Evolutionary conservation across 2,797 vertebrate genomes (phyloP), one percentile per base, ranked within the genome.

Genomic region (Acropternis orthonyx): DNA sequence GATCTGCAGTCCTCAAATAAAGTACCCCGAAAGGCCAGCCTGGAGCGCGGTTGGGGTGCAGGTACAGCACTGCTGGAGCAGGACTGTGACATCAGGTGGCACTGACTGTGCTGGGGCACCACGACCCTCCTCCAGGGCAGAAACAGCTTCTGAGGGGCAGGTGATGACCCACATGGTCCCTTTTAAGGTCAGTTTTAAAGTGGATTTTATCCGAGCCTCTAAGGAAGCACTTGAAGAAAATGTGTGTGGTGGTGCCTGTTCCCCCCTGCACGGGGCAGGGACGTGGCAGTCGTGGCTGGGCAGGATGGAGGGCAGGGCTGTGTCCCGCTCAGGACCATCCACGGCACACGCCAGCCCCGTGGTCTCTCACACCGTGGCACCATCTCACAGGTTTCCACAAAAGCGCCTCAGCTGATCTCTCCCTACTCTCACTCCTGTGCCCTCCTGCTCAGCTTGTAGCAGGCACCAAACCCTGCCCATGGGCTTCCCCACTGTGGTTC

Each of bases 1-100:
- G 43, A 46, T 1, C 8, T 22, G 72, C 14, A 32, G 9, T 24
- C 7, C 22, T 28, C 16, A 28, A 6, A 27, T 19, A 2, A 75
- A 66, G n/a, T 0, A 26, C 6, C 34, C 43, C 2, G 74, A 17
- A 34, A 7, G 0, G 7, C 4, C 68, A 6, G 84, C 71, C 5
- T 65, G 58, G 46, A 26, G 15, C 1, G 26, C 6, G 13, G 36
- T 4, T 30, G 52, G 48, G 36, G 11, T 4, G 8, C 1, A 0
- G 48, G 27, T 2, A 4, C 24, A 37, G 65, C 36, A 22, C 32
- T 10, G 87, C 43, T 0, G 2, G 12, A 18, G 48, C 37, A 67
- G 16, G n/a, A 9, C 18, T 0, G 1, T 46, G 28, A 9, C 6
- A 27, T 7, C 0, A 0, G 12, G 36, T 11, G 10, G 39, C 15